Base-by-base conservation (phyloP, 2,888 invertebrate genomes). In the Caenorhabditis macrosperma region DNA sequence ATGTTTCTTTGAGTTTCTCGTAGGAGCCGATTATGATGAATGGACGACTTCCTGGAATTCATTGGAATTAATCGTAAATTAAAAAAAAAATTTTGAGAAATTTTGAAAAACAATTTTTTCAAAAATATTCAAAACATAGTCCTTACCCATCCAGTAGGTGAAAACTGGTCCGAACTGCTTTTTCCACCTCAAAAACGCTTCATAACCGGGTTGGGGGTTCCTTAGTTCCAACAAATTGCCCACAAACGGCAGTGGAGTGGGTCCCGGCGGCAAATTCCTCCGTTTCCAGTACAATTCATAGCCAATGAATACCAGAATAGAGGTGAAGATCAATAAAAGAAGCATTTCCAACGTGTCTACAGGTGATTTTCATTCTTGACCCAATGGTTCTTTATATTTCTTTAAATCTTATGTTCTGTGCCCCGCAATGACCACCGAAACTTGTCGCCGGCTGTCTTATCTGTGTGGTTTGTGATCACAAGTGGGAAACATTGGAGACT, bases 221-320 rank as follows among this genome's bases (percentile, higher is more conserved):
- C 50, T 35, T 30, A 79, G 33, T 1, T 41, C 20, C 44, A 63
- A 15, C 12, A 75, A 20, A 52, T 75, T 79, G 2, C 79, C 79
- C 15, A 79, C n/a, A 9, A 79, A 33, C 4, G 75, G 75, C 0
- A 69, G 12, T 0, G 79, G 79, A 1, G 38, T 55, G 0, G 79
- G 79, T 30, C 75, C 81, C 22, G 82, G 78, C 10, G 78, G 82
- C 12, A 82, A 38, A 67, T 71, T 71, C 24, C 81, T 33, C 48
- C 79, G 15, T 30, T 80, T 80, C 79, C 79, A 80, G 35, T 80
- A 64, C 0, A 69, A 24, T 28, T 80, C 64, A 59, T 80, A 24
- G 67, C 75, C 69, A n/a, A 75, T 1, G n/a, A 26, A 79, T 6
- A 63, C 4, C 15, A 63, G 33, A 38, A 75, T 26, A 1, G 35